These are phyloP conservation scores for Ceramica pisi DNA, from an alignment of 2,888 invertebrate species.

Conservation along the genomic window DNA sequence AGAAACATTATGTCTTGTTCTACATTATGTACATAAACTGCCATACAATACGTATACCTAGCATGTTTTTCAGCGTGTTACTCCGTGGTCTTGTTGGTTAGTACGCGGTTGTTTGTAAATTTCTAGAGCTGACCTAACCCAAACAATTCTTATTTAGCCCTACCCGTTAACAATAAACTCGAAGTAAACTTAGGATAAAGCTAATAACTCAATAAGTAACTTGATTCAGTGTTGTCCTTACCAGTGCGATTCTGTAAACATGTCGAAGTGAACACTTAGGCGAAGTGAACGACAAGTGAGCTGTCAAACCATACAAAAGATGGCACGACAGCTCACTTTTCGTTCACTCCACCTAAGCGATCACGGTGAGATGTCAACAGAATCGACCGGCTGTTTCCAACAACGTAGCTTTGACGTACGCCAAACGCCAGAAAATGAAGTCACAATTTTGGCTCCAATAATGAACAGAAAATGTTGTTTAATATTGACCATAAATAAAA, in stretches of 20 bases:
- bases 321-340: too few species aligned
- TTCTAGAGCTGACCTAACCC: conserved; percentile 44
- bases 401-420: background rate
- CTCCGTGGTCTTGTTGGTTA: conserved; percentile 9
- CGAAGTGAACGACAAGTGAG: too few species aligned
- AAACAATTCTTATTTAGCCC: conserved; percentile 36
- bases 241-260: too few species aligned
- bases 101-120: conserved; percentile 13
- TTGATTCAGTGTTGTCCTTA: conserved; percentile 17
- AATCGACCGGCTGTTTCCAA: too few species aligned
- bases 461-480: background rate
- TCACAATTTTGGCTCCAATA: background rate
- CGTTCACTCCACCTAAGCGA: too few species aligned
- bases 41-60: conserved; percentile 2
- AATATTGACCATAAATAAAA: background rate
- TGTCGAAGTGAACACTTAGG: too few species aligned
- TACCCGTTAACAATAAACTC: conserved; percentile 11
- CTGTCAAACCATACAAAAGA: too few species aligned
- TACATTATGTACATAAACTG: conserved; percentile 19
- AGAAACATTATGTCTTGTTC: conserved; percentile 33
- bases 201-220: conserved; percentile 19
- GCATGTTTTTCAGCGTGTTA: conserved; percentile 10
- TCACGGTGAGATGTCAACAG: too few species aligned
- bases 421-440: background rate
- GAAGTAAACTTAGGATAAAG: conserved; percentile 26